These are phyloP conservation scores for Brachionus asplanchnoidis DNA, from an alignment of 1,140 invertebrate species.

Conservation along the genomic window DNA sequence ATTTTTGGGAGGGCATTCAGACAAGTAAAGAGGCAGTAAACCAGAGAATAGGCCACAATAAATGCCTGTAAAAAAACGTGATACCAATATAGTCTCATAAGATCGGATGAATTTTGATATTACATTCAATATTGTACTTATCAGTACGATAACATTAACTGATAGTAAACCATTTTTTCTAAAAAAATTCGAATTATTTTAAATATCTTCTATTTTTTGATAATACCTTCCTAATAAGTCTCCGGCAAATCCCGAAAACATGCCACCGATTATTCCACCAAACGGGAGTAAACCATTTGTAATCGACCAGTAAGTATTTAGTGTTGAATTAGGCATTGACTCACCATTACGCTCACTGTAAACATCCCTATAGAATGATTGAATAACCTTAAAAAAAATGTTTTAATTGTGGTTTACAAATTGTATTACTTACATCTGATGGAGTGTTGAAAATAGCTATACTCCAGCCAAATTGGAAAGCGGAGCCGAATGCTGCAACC, in stretches of 20 bases:
- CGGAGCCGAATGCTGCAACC: constrained; percentile 75
- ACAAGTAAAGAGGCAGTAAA: constrained; percentile 75
- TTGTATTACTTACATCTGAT: constrained; percentile 64
- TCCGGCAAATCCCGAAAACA: constrained; percentile 69
- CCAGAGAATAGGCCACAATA: constrained; percentile 58
- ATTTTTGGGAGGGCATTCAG: constrained; percentile 76
- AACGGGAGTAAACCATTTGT: constrained; percentile 79
- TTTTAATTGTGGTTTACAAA: not conserved
- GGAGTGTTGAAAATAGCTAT: constrained; percentile 86
- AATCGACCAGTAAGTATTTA: constrained; percentile 58
- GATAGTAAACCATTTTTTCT: constrained; percentile 90
- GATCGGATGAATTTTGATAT: constrained; percentile 82
- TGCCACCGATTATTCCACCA: constrained; percentile 85
- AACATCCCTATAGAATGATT: constrained; percentile 35
- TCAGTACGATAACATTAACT: constrained; percentile 87
- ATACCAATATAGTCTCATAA: constrained; percentile 92
- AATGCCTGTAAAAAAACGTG: constrained; percentile 56
- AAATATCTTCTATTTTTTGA: not conserved
- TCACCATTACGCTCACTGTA: not conserved
- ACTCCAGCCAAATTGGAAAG: constrained; percentile 93
- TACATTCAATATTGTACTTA: constrained; percentile 86
- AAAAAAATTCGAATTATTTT: constrained; percentile 47
- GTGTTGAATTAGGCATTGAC: not conserved
- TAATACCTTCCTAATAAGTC: constrained; percentile 71
- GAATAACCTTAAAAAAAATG: constrained; percentile 2